Evolutionary conservation across 2,797 vertebrate genomes (phyloP).

Genomic region (Phoebastria nigripes): DNA sequence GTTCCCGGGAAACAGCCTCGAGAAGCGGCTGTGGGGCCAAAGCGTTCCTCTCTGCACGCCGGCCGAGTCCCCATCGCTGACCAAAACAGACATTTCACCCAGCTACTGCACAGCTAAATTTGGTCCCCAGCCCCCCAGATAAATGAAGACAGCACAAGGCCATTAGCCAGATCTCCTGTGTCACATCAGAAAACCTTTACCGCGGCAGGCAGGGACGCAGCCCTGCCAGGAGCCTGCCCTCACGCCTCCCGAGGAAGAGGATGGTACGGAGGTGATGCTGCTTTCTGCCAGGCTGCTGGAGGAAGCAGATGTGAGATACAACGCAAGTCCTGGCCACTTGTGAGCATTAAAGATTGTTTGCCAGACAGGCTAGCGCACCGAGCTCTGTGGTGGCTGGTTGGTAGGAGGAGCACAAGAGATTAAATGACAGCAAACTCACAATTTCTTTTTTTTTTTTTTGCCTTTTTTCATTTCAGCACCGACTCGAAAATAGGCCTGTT

Average conservation of each 20-base stretch:
- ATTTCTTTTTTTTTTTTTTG: not conserved
- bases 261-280: rapidly evolving
- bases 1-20: not conserved
- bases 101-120: not conserved
- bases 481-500: not conserved
- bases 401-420: not conserved
- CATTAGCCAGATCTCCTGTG: not conserved
- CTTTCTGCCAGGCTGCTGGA: not conserved
- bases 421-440: not conserved
- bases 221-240: not conserved
- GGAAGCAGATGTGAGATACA: not conserved
- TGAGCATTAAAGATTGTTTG: not conserved
- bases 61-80: rapidly evolving
- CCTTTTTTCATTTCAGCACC: not conserved
- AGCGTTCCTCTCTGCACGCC: rapidly evolving
- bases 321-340: not conserved
- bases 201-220: rapidly evolving
- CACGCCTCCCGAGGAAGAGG: not conserved
- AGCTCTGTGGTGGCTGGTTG: not conserved
- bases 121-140: not conserved
- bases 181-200: not conserved
- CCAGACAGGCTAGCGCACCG: not conserved
- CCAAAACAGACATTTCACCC: not conserved
- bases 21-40: rapidly evolving
- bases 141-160: rapidly evolving